These are phyloP conservation scores for Brachionus calyciflorus DNA, from an alignment of 1,140 invertebrate genomes.

Conservation along the genomic window DNA sequence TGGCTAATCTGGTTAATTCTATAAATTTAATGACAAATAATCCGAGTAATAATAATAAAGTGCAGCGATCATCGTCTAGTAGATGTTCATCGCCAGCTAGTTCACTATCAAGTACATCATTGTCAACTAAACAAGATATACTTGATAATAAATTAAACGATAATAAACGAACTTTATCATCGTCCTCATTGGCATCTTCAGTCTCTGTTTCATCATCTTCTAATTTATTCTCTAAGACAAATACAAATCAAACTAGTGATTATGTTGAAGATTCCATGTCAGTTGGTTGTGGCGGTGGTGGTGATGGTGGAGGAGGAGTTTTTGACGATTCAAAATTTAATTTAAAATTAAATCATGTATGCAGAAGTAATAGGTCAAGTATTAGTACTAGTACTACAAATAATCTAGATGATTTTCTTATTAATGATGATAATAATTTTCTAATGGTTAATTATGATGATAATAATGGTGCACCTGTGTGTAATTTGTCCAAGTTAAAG, in stretches of 20 bases:
- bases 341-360: neutral
- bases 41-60: too few species aligned
- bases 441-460: neutral
- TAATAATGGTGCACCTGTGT: neutral
- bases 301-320: too few species aligned
- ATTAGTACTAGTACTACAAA: neutral
- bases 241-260: constrained; percentile 1
- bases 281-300: too few species aligned
- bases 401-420: constrained; percentile 28
- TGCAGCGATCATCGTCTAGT: neutral
- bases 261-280: constrained; percentile 21
- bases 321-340: constrained; percentile 5
- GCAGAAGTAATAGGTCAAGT: neutral
- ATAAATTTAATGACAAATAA: neutral
- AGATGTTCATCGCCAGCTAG: neutral
- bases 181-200: constrained; percentile 3
- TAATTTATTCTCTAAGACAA: neutral
- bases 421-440: constrained; percentile 13
- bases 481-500: constrained; percentile 4
- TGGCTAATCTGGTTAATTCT: neutral
- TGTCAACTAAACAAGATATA: neutral
- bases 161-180: constrained; percentile 13
- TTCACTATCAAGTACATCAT: neutral
- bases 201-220: neutral
- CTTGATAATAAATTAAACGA: neutral